Base-by-base conservation (phyloP, 1,140 invertebrate genomes). In the Magallana ariakensis region DNA sequence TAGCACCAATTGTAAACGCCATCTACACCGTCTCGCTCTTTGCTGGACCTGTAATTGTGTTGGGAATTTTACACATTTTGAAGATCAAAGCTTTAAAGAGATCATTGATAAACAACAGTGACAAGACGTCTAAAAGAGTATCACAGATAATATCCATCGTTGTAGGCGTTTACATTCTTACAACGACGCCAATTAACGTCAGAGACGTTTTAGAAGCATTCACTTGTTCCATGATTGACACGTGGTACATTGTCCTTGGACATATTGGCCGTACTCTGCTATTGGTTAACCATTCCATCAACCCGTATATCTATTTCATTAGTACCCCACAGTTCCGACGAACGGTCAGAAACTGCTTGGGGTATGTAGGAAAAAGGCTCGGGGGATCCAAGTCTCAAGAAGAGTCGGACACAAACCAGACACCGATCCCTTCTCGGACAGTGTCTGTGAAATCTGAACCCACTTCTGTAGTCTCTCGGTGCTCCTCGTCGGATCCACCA, bases 261-360 rank as follows among this genome's bases (percentile, higher is more conserved):
- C 80, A 86, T 33, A 55, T 86, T 0, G 80, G 80, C 11, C 80
- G 57, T 10, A 53, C 81, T 15, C 53, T 86, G 9, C 75, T 86
- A 0, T 83, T 82, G 19, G 26, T 86, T 13, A 86, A 86, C 46
- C 53, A 86, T 80, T 66, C 80, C 9, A 62, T 86, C 22, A 86
- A 86, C 15, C 85, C 85, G 1, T 86, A 82, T 60, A 86, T 86
- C 75, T 86, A 86, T 15, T 86, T 86, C 22, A 58, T 86, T 19
- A 66, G 70, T 26, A 75, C 85, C 11, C 57, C 85, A 11, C 80
- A 82, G 55, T 82, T 82, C 54, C 80, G 46, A 15, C 15, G 46
- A 54, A 53, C 46, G 19, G 10, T 82, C 19, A 54, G 46, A n/a
- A 19, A 22, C 10, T 82, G 80, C 11, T 75, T 19, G 22, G 66